Base-by-base conservation (phyloP, 2,888 invertebrate species). In the Phalera bucephala region DNA sequence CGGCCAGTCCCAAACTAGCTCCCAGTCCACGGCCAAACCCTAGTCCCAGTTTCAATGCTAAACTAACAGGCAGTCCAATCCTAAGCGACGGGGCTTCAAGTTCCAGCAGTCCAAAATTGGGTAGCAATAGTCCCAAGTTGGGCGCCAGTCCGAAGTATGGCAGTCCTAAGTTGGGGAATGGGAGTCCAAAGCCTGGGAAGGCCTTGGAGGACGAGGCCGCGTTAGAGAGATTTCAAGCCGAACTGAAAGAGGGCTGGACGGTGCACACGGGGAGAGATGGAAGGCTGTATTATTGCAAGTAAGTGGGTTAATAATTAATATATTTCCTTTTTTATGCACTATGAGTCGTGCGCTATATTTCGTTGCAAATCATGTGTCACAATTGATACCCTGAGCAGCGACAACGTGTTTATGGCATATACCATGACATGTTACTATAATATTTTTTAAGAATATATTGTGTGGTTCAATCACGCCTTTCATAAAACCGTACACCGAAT, bases 221-320 rank as follows among this genome's bases (percentile, higher is more conserved):
- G 22, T 64, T 93, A 70, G 92, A 92, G 66, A 83, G 83, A 45
- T 72, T 93, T 30, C 93, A 93, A 59, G 86, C 87, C 8, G 91
- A 91, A 56, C 78, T 94, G 45, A 93, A 93, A 69, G 91, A 93
- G 45, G 95, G 95, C 40, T 95, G 95, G 95, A 95, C 94, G 9
- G 94, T 93, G n/a, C 95, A 95, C 76, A 91, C 92, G 43, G 93
- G 93, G 70, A 93, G 93, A 62, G 95, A 95, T 72, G 95, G 96
- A 46, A 91, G 96, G 60, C 92, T 95, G 44, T 97, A 96, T 84
- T 97, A 95, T 91, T 96, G 96, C 94, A 96, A 97, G 97, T 97
- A 86, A 93, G 96, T 27, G 6, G 13, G 10, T 7, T 25, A 2
- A 11, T n/a, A n/a, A n/a, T n/a, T n/a, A n/a, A n/a, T n/a, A n/a